These are phyloP conservation scores for Rhinolophus ferrumequinum DNA, from an alignment of 2,113 vertebrate species.

Conservation along the genomic window DNA sequence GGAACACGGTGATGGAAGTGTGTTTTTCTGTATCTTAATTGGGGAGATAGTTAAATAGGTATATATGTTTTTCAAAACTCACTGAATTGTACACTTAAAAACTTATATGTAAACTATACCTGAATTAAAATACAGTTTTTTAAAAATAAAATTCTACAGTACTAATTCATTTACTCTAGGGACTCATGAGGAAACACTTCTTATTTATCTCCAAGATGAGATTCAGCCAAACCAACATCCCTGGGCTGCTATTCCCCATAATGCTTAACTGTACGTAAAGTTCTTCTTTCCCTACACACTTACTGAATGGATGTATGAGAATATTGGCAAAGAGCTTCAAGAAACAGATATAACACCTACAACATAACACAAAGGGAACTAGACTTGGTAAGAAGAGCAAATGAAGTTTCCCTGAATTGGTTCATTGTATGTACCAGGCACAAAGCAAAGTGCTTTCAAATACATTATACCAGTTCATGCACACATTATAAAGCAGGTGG, in stretches of 20 bases:
- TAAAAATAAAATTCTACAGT: background rate
- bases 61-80: conserved; percentile 17
- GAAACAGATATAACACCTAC: background rate
- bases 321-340: background rate
- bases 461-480: background rate
- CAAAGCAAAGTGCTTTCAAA: background rate
- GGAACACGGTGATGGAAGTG: background rate
- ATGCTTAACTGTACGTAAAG: background rate
- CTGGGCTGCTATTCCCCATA: background rate
- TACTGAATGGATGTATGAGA: background rate
- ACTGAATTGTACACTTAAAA: background rate
- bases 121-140: background rate
- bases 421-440: background rate
- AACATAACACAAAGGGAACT: background rate
- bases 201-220: background rate
- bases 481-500: background rate
- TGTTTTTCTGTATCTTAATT: background rate
- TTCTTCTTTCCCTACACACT: background rate
- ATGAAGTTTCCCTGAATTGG: background rate
- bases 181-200: background rate
- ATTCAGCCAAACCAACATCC: background rate
- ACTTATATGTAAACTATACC: background rate
- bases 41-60: background rate
- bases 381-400: background rate
- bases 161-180: background rate